These are phyloP conservation scores for Hylaeus anthracinus DNA, from an alignment of 1,140 invertebrate species.

Conservation along the genomic window DNA sequence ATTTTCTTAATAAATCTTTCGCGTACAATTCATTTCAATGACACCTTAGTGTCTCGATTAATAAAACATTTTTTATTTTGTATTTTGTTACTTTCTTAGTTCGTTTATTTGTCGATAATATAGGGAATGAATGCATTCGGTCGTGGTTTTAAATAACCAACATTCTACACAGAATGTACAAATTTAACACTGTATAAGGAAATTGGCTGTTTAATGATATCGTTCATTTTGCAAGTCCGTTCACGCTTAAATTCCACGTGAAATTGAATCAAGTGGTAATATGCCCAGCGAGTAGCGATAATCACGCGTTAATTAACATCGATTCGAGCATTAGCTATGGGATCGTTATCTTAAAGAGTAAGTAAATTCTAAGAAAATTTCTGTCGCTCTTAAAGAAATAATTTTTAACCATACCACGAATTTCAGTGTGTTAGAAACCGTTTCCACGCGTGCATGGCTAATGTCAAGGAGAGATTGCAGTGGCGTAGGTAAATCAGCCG, in stretches of 20 bases:
- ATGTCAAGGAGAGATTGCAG: slow-evolving; percentile 23
- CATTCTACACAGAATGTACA: no score
- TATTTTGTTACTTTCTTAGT: no score
- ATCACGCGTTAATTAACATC: not conserved
- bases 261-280: no score
- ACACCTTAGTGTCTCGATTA: not conserved
- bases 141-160: no score
- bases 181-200: no score
- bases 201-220: no score
- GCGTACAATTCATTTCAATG: not conserved
- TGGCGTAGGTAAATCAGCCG: not conserved
- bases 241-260: no score
- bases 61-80: no score
- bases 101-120: no score
- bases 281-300: not conserved
- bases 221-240: no score
- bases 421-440: not conserved
- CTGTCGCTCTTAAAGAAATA: not conserved
- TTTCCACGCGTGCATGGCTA: not conserved
- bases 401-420: not conserved
- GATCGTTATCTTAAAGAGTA: not conserved
- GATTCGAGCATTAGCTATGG: not conserved
- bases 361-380: not conserved
- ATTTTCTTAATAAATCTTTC: not conserved
- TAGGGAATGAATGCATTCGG: no score